phyloP scores from a whole-genome alignment of 2,113 vertebrate genomes.

The Cacatua alba region DNA sequence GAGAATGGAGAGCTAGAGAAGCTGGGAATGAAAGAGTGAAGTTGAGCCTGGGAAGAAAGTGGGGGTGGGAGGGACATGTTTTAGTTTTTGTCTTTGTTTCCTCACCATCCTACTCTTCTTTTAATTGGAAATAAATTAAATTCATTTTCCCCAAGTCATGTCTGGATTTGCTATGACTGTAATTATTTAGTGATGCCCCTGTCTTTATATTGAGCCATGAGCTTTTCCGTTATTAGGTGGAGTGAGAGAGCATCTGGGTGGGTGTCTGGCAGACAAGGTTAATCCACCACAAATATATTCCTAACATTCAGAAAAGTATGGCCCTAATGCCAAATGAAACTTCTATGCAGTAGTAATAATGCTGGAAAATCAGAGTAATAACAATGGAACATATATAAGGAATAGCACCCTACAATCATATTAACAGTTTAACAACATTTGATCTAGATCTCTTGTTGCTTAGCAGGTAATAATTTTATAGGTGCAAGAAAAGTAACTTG shows the following conservation, averaged over 20 bases:
- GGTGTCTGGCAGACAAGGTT: not conserved
- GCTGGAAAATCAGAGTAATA: not conserved
- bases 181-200: not conserved
- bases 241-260: not conserved
- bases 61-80: not conserved
- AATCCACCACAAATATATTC: not conserved
- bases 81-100: not conserved
- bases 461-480: not conserved
- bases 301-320: not conserved
- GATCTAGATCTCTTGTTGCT: not conserved
- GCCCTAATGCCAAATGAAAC: not conserved
- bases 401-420: not conserved
- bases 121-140: not conserved
- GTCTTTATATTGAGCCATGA: not conserved
- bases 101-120: not conserved
- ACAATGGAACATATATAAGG: not conserved
- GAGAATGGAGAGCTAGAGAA: not conserved
- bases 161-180: not conserved
- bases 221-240: not conserved
- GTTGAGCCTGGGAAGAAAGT: not conserved
- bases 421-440: not conserved
- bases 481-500: not conserved
- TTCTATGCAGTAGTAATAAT: not conserved
- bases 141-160: not conserved
- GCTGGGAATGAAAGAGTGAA: not conserved